A percentile compares a stretch with the other conserved stretches of the same genome.
Evolutionary conservation across 2,797 vertebrate genomes (phyloP).

Genomic region (Lithobates pipiens): DNA sequence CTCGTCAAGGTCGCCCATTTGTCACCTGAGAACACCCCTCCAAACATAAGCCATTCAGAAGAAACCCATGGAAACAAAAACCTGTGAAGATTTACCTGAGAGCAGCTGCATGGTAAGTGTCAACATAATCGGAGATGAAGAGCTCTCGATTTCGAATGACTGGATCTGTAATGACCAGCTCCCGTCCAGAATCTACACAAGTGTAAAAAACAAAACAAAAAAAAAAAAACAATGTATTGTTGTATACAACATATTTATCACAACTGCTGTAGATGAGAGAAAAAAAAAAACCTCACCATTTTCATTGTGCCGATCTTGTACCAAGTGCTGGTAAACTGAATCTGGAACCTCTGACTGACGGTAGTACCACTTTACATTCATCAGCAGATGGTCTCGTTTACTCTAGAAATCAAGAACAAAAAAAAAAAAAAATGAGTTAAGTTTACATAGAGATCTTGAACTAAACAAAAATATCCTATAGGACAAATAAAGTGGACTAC

Average conservation of each 20-base stretch:
- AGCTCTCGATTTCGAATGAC: constrained; percentile 98
- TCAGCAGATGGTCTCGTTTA: constrained; percentile 99
- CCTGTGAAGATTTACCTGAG: constrained; percentile 83
- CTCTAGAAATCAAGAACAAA: constrained; percentile 83
- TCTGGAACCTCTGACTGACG: constrained; percentile 99
- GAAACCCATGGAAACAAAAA: background rate
- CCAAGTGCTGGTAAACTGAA: constrained; percentile 99
- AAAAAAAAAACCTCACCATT: constrained; percentile 82
- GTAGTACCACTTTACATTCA: constrained; percentile 99
- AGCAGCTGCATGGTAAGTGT: constrained; percentile 97
- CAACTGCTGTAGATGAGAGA: no score
- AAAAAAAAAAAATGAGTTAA: background rate
- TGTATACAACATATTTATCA: no score
- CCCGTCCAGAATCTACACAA: constrained; percentile 90
- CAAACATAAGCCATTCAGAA: no score
- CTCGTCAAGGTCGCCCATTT: no score
- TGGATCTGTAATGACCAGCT: constrained; percentile 96
- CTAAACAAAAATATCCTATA: background rate
- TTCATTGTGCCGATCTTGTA: constrained; percentile 98
- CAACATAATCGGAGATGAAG: constrained; percentile 98
- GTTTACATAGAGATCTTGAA: no score
- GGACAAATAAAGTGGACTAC: no score
- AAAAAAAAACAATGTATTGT: background rate
- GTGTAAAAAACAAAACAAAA: background rate
- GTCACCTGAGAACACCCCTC: no score